phyloP scores from a whole-genome alignment of 2,113 vertebrate genomes.

The Chaenogobius annularis region DNA sequence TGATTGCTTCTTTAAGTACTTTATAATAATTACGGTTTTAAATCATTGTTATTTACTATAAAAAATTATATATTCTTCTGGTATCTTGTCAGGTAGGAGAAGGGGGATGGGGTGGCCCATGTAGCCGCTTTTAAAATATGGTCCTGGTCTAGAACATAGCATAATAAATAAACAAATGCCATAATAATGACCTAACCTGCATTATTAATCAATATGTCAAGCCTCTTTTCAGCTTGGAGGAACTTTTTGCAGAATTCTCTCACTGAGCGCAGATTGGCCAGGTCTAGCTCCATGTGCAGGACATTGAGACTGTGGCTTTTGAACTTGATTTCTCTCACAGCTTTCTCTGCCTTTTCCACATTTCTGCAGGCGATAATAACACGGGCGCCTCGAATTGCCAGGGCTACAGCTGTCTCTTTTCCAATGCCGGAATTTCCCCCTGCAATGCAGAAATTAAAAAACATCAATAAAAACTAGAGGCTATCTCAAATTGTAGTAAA shows the following conservation, averaged over 20 bases:
- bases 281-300: slow-evolving; percentile 72
- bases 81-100: not conserved
- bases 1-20: too few relatives aligned
- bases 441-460: slow-evolving; percentile 22
- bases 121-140: too few relatives aligned
- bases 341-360: slow-evolving; percentile 64
- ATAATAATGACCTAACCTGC: slow-evolving; percentile 65
- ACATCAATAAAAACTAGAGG: too few relatives aligned
- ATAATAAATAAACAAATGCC: not conserved
- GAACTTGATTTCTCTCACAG: slow-evolving; percentile 74
- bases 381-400: slow-evolving; percentile 77
- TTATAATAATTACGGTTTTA: too few relatives aligned
- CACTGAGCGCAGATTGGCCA: slow-evolving; percentile 76
- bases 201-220: slow-evolving; percentile 80
- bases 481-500: too few relatives aligned
- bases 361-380: slow-evolving; percentile 78
- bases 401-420: slow-evolving; percentile 76
- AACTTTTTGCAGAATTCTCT: slow-evolving; percentile 75
- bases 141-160: too few relatives aligned
- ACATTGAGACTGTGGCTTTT: slow-evolving; percentile 74
- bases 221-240: slow-evolving; percentile 75
- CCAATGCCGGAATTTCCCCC: slow-evolving; percentile 78
- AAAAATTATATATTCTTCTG: too few relatives aligned
- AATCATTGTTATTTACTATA: too few relatives aligned
- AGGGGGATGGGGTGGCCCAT: too few relatives aligned